Percentiles rank a stretch among this genome's conserved stretches.
Conservation (phyloP, 2,888 invertebrate species). For the Papilio gigon region DNA sequence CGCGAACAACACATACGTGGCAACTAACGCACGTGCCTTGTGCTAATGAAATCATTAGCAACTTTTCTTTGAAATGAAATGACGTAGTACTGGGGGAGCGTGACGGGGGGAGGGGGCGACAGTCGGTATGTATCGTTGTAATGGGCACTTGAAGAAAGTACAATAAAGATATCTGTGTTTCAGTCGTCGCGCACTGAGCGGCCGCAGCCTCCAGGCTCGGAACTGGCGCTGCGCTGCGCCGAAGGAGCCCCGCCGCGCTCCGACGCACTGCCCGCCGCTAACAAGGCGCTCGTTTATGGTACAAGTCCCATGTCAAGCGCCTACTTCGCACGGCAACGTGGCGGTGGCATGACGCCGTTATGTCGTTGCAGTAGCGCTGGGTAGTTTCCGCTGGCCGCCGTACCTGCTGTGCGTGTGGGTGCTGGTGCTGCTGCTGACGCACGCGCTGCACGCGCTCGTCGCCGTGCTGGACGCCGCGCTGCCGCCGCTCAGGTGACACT, state of each 20-base stretch:
- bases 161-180: background rate
- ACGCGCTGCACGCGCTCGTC: constrained; percentile 68
- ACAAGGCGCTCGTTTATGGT: constrained; percentile 67
- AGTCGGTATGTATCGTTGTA: too few relatives aligned
- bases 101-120: too few relatives aligned
- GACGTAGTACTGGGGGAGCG: too few relatives aligned
- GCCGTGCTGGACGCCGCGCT: constrained; percentile 62
- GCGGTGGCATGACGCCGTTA: background rate
- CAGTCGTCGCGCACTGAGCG: constrained; percentile 57
- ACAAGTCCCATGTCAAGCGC: background rate
- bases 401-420: constrained; percentile 75
- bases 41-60: background rate
- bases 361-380: constrained; percentile 61
- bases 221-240: constrained; percentile 55
- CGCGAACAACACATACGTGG: too few relatives aligned
- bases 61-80: too few relatives aligned
- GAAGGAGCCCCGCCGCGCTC: constrained; percentile 53
- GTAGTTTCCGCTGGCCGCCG: constrained; percentile 77
- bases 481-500: constrained; percentile 61
- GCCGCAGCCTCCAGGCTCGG: constrained; percentile 51
- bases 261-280: constrained; percentile 49
- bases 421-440: constrained; percentile 66
- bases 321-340: background rate
- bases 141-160: background rate
- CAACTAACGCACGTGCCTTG: too few relatives aligned